Conservation (phyloP, 2,797 vertebrate species). For the Galagoides demidoff region DNA sequence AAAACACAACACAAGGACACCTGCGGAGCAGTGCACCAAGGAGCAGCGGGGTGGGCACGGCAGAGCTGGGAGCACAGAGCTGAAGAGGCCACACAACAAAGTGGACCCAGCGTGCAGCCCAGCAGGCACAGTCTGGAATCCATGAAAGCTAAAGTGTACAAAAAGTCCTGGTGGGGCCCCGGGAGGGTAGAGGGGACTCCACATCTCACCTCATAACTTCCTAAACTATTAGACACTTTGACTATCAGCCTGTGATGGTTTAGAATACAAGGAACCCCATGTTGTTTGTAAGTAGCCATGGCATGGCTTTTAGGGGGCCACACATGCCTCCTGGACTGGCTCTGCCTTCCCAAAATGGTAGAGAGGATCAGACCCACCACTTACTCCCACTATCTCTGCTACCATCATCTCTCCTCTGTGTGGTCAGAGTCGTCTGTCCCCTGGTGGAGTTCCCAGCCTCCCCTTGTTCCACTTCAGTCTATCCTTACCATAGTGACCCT, state of each 20-base stretch:
- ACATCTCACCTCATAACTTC: neutral
- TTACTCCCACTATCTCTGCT: neutral
- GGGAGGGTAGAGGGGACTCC: neutral
- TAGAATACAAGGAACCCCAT: neutral
- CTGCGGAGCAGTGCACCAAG: neutral
- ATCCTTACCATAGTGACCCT: neutral
- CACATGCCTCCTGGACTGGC: neutral
- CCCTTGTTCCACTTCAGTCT: neutral
- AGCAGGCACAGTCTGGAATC: neutral
- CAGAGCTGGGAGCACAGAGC: neutral
- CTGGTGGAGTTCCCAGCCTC: neutral
- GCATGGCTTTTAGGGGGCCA: neutral
- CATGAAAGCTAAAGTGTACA: neutral
- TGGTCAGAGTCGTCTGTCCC: neutral
- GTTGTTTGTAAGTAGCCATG: neutral
- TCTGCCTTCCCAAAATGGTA: neutral
- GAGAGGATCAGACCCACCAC: neutral
- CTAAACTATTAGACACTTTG: neutral
- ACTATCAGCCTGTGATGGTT: neutral
- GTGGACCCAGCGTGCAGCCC: fast-evolving
- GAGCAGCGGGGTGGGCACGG: neutral
- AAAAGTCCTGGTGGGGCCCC: neutral
- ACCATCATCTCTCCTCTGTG: neutral
- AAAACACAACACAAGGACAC: neutral
- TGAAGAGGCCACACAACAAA: fast-evolving